A percentile compares a stretch with the other conserved stretches of the same genome.
These are phyloP conservation scores for Misgurnus anguillicaudatus DNA, from an alignment of 2,113 vertebrate species.

Conservation along the genomic window DNA sequence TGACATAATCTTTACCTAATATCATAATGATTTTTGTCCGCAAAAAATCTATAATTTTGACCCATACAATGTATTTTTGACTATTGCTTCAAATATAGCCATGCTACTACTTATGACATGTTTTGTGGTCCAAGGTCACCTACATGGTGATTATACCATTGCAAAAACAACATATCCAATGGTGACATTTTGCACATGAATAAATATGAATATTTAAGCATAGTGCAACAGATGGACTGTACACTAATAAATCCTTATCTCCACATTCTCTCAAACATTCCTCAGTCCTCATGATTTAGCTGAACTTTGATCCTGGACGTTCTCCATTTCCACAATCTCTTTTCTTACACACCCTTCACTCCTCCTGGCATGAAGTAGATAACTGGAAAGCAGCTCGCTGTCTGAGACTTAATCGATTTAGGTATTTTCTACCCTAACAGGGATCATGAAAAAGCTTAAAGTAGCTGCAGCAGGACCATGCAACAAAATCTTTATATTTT, in stretches of 20 bases:
- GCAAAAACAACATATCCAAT: too few relatives aligned
- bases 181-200: background rate
- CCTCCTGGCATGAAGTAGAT: background rate
- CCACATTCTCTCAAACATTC: too few relatives aligned
- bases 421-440: background rate
- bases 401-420: background rate
- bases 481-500: background rate
- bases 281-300: background rate
- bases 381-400: background rate
- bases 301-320: slow-evolving; percentile 21
- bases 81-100: too few relatives aligned
- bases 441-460: background rate
- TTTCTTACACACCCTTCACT: background rate
- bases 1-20: too few relatives aligned
- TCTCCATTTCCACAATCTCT: background rate
- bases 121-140: too few relatives aligned
- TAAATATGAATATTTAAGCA: background rate
- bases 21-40: too few relatives aligned
- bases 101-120: too few relatives aligned
- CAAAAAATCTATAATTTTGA: too few relatives aligned
- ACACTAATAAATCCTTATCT: background rate
- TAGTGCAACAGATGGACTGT: background rate
- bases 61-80: too few relatives aligned
- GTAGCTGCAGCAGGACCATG: background rate
- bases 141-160: too few relatives aligned